Conservation (phyloP, 2,797 vertebrate species). For the Typhlichthys eigenmanni region DNA sequence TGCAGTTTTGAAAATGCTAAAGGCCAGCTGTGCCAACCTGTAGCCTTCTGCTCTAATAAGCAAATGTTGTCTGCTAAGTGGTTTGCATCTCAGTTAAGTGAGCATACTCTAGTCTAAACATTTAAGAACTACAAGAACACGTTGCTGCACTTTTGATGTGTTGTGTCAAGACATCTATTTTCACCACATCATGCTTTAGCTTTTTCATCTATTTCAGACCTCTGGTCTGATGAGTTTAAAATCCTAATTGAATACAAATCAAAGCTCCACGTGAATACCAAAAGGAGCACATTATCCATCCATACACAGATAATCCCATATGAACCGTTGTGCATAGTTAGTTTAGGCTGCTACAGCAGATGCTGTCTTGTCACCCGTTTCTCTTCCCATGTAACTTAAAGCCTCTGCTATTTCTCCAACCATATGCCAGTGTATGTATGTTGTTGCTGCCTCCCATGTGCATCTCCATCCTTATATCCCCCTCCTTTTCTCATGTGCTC, state of each 20-base stretch:
- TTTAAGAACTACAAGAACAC: no score
- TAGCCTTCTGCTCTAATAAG: background rate
- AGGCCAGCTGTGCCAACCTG: background rate
- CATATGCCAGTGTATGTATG: slow-evolving; percentile 28
- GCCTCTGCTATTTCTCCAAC: slow-evolving; percentile 21
- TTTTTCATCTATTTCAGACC: background rate
- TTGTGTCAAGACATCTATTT: background rate
- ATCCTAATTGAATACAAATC: background rate
- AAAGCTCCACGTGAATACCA: background rate
- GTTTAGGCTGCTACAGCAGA: no score
- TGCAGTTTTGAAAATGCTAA: background rate
- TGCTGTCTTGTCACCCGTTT: background rate
- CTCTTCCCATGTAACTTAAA: background rate
- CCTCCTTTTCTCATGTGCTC: slow-evolving; percentile 25
- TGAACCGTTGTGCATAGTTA: no score
- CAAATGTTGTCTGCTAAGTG: background rate
- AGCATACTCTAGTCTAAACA: background rate
- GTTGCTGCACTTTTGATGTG: background rate
- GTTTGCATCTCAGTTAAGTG: background rate
- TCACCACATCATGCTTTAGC: background rate
- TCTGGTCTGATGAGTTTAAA: background rate
- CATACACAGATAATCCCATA: no score
- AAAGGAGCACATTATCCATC: no score
- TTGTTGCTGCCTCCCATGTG: slow-evolving; percentile 22
- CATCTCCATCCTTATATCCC: slow-evolving; percentile 8